Base-by-base conservation (phyloP, 2,113 vertebrate species). In the Siniperca knerii region DNA sequence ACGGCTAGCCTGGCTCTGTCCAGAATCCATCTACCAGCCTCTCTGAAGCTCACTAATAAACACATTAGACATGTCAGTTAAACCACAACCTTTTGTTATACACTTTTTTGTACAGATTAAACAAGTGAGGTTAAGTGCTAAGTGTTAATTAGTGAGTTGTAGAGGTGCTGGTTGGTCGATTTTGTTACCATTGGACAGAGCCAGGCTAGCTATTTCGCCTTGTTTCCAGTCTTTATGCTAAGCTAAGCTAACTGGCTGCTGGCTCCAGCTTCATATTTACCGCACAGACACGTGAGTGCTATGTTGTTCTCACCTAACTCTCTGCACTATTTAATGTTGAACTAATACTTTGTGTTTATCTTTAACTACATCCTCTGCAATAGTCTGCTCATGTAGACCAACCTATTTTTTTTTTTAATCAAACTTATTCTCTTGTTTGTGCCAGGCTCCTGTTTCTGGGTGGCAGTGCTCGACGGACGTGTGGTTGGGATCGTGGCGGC, bases 361-460 rank as follows among this genome's bases (percentile, higher is more conserved):
- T 44, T 13, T 44, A 42, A 40, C 12, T 33, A 4, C 12, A 50
- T 25, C 9, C 8, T 62, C 62, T 62, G 15, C 25, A 64, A 2
- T 2, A 20, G 20, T 13, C 25, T 20, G 46, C 67, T 35, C 15
- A 50, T 11, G 50, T n/a, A 58, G 7, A 25, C 7, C 7, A 52
- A 37, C 35, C 18, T 29, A 4, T 55, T 11, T 29, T 29, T 29
- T 29, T 29, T 29, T 29, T 29, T 29, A 29, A 2, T 25, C 2
- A 6, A 40, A 40, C n/a, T 3, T 25, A 1, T 73, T n/a, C 1
- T 37, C 54, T 66, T 40, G 23, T 52, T 50, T 82, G 42, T 25
- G 58, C 8, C 96, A 99, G 98, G 98, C 75, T 99, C 97, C 91
- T 97, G 97, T 87, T 99, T 99, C 96, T 99, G 98, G 98, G 98